A percentile compares a stretch with the other conserved stretches of the same genome.
phyloP scores from a whole-genome alignment of 37 sponge, comb jelly and placozoan species.

The Theonella swinhoei region DNA sequence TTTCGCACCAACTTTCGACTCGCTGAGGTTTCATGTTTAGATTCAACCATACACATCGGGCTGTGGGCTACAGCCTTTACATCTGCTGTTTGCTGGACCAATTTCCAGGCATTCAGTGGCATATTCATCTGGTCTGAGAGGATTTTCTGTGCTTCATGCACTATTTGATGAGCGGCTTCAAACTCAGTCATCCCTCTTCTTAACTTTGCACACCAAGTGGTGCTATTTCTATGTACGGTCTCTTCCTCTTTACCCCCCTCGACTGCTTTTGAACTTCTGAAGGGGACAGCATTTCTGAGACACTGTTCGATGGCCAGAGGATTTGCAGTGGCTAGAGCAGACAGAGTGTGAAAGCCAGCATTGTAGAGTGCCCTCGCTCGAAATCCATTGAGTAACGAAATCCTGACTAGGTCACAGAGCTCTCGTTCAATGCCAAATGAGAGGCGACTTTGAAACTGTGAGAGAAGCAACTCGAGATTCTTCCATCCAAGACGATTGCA shows the following conservation, averaged over 20 bases:
- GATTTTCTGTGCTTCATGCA: constrained; percentile 81
- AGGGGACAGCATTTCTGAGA: constrained; percentile 86
- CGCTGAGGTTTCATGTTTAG: too few relatives aligned
- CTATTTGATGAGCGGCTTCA: constrained; percentile 80
- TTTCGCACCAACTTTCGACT: too few relatives aligned
- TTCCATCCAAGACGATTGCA: constrained; percentile 89
- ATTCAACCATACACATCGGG: too few relatives aligned
- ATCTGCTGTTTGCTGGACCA: too few relatives aligned
- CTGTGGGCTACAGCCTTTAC: too few relatives aligned
- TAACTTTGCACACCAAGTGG: constrained; percentile 80
- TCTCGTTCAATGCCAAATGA: constrained; percentile 93
- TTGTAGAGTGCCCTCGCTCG: constrained; percentile 95
- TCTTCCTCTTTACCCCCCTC: background rate
- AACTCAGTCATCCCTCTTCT: constrained; percentile 74
- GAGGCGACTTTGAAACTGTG: constrained; percentile 94
- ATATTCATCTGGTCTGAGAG: constrained; percentile 58
- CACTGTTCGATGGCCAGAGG: constrained; percentile 65
- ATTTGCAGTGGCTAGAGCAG: constrained; percentile 82
- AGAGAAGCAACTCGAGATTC: constrained; percentile 90
- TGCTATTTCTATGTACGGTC: background rate
- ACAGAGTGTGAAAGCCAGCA: constrained; percentile 85
- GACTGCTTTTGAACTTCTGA: constrained; percentile 60
- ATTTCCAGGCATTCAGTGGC: constrained; percentile 61
- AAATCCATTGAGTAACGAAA: constrained; percentile 87
- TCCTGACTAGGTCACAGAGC: constrained; percentile 88